Percentiles rank a stretch among this genome's conserved stretches.
Conservation (phyloP, 2,113 vertebrate genomes). For the Oryzias woworae region DNA sequence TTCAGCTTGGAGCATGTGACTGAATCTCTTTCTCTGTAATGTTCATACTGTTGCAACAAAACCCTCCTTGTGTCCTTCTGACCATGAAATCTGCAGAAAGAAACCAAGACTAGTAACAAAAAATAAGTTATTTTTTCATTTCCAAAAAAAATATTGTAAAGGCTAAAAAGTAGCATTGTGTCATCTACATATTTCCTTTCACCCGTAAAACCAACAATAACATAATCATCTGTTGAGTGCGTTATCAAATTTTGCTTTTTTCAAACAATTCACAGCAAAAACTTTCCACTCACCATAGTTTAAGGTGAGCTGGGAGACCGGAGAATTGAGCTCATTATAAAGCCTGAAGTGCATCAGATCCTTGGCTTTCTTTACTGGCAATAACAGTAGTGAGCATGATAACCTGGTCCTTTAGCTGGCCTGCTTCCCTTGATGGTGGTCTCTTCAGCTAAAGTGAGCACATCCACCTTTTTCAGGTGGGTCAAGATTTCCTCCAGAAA, state of each 20-base stretch:
- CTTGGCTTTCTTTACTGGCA: constrained; percentile 69
- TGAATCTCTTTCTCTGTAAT: constrained; percentile 48
- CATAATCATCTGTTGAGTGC: neutral
- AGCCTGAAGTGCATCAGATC: constrained; percentile 67
- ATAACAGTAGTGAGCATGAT: constrained; percentile 75
- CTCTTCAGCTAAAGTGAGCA: constrained; percentile 68
- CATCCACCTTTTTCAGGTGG: constrained; percentile 75
- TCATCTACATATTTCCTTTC: no score
- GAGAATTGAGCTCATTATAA: constrained; percentile 67
- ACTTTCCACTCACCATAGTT: constrained; percentile 68
- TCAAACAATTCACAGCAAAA: neutral
- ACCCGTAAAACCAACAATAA: no score
- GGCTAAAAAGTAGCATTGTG: no score
- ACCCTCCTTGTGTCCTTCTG: constrained; percentile 79
- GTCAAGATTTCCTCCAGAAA: constrained; percentile 70
- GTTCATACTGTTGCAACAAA: constrained; percentile 70
- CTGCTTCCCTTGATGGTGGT: constrained; percentile 49
- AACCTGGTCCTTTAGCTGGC: constrained; percentile 74
- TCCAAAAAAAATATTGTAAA: no score
- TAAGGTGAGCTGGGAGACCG: constrained; percentile 71
- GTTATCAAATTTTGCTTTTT: neutral
- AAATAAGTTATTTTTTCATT: neutral
- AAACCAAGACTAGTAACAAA: neutral
- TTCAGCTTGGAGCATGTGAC: constrained; percentile 48
- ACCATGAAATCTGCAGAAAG: constrained; percentile 77